Base-by-base conservation (phyloP, 1,140 invertebrate genomes). In the Phymorhynchus buccinoides region DNA sequence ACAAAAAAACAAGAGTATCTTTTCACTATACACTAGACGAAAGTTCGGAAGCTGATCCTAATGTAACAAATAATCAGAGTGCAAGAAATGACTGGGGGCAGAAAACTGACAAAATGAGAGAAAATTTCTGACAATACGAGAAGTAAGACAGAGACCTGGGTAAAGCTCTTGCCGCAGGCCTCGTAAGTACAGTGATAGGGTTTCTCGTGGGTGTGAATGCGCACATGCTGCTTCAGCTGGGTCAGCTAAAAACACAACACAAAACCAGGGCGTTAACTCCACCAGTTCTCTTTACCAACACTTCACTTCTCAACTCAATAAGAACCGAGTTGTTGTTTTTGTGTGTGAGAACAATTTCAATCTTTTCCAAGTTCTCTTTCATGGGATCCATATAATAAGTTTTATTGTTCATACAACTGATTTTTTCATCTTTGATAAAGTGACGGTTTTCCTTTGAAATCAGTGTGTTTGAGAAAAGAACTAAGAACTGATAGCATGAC, bases 201-300 rank as follows among this genome's bases (percentile, higher is more conserved):
- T 39, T 83, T 83, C 62, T 83, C 81, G 81, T 83, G 56, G 32
- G 81, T 83, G 32, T 83, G 81, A 71, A 83, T 83, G 39, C 81
- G 81, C 4, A 83, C 81, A 71, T 83, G 81, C 41, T 83, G 81
- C 81, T 83, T 83, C 27, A 83, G 81, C 81, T 83, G 81, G n/a
- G 81, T 83, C 30, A 83, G 81, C 81, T 83, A 83, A 66, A 83
- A 83, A 71, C 37, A 83, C n/a, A 83, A 83, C 39, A 83, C 81
- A 83, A 83, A 79, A 79, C 77, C n/a, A n/a, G 52, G 42, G 18
- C 77, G 66, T 68, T 83, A 83, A 66, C 81, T 37, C 39, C 62
- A 71, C 66, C 81, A 66, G 66, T 62, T 73, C 62, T 42, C 62
- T 83, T 73, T 83, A 73, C 81, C 81, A 83, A 83, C 80, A 83